Evolutionary conservation across 2,888 invertebrate species (phyloP), one percentile per base, ranked within the genome.

Genomic region (Tenthredo livida): DNA sequence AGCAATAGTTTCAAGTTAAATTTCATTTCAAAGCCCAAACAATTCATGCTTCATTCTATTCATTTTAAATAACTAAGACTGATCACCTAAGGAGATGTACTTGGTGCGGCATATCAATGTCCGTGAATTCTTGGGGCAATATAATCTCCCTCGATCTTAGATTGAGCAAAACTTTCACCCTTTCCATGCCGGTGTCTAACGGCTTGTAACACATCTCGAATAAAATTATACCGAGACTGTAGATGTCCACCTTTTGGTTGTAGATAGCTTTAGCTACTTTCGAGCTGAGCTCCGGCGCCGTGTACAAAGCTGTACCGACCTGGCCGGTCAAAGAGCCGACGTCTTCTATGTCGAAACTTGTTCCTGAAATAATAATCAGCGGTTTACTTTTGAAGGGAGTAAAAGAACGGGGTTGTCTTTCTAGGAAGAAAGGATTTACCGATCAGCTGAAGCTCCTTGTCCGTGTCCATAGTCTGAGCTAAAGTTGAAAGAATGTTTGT

Each of bases 151-250:
- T 95, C 15, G 94, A 94, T 82, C 99, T 94, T 54, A 99, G 91
- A 84, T 96, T 96, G 0, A 95, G 94, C 54, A 99, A 94, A 4
- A 98, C 95, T 89, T 96, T 95, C 25, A 96, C 96, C 86, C 99
- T 94, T 93, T 99, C 99, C 97, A 98, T 99, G 58, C 96, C 96
- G 0, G 99, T 99, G 0, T 94, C 94, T 72, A 98, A 94, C 0
- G 98, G 97, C 21, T 96, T 96, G 91, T 97, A 97, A 90, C 97
- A 97, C 99, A 99, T 99, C 94, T 98, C 98, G 90, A 98, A 99
- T 88, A 99, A 95, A 87, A 99, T 99, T 61, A 99, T 97, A 4
- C 99, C 99, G 77, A 98, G 89, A 89, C 95, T 95, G 88, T 95
- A 95, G 87, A 95, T 94, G 88, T 95, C 95, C 1, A 98, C 98